Base-by-base conservation (phyloP, 2,797 vertebrate species). In the Phaenicophaeus curvirostris region DNA sequence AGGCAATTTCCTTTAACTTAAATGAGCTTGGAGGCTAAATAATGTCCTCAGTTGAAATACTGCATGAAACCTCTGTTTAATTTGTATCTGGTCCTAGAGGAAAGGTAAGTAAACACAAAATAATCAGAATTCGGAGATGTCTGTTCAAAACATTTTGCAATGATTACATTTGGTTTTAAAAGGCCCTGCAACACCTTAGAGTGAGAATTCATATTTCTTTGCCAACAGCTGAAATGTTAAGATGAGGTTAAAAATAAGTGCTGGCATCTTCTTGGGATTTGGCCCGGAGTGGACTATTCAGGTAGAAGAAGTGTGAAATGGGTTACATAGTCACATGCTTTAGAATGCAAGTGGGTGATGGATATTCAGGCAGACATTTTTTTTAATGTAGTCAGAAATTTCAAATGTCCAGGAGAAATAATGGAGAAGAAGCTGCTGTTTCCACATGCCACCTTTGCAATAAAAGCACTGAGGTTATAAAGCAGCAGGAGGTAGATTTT, bases 401-500 rank as follows among this genome's bases (percentile, higher is more conserved):
- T 94, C 44, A 82, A 54, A 79, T 39, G 11, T 54, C 50, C 41
- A 51, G 74, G 48, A 82, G 79, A 90, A 86, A 74, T 35, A 87
- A 44, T 30, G 19, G 13, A 75, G 44, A 51, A 75, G 46, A n/a
- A 89, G 46, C 41, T 61, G 27, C 31, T 9, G 1, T 61, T 87
- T 33, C 39, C 35, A 42, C 28, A 5, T 11, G 73, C 25, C n/a
- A 42, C 35, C 27, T 88, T 67, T 61, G 69, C 53, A 65, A 25
- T 17, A 67, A 77, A 73, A 63, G 7, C 46, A 13, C 19, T 88
- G 69, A 54, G 35, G 88, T 97, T 88, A 30, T 74, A 65, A 50
- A 97, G 81, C 91, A 95, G 91, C 76, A 90, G 87, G 89, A 94
- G 72, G 66, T 68, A 17, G 57, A 84, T 96, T 96, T 95, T 62